A percentile compares a stretch with the other conserved stretches of the same genome.
These are phyloP conservation scores for Pachydiplax longipennis DNA, from an alignment of 2,888 invertebrate species.

Conservation along the genomic window DNA sequence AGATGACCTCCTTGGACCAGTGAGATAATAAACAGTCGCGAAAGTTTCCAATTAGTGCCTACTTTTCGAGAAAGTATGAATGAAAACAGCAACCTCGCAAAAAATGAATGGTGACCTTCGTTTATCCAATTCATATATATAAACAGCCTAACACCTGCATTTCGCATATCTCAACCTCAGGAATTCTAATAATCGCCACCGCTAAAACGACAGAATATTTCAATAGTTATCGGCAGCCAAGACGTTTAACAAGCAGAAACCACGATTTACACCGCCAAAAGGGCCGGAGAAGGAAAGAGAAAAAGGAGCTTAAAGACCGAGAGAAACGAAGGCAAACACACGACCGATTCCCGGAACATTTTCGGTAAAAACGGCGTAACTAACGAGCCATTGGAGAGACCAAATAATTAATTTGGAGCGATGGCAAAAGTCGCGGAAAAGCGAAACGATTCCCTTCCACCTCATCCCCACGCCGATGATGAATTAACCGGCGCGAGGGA, in stretches of 20 bases:
- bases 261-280: neutral
- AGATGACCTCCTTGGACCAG: no score
- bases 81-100: no score
- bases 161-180: no score
- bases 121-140: no score
- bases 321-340: neutral
- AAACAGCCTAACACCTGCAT: no score
- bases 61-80: no score
- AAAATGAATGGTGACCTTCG: no score
- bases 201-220: neutral
- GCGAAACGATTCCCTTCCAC: neutral
- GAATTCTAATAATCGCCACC: neutral
- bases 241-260: neutral
- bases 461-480: neutral
- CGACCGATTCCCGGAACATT: neutral
- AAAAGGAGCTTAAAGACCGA: neutral
- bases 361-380: neutral
- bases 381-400: neutral
- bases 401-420: neutral
- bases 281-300: no score
- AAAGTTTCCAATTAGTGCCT: no score
- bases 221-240: neutral
- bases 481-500: neutral
- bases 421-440: neutral
- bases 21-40: no score